Conservation (phyloP, 2,797 vertebrate genomes). For the Labeo calbasu region DNA sequence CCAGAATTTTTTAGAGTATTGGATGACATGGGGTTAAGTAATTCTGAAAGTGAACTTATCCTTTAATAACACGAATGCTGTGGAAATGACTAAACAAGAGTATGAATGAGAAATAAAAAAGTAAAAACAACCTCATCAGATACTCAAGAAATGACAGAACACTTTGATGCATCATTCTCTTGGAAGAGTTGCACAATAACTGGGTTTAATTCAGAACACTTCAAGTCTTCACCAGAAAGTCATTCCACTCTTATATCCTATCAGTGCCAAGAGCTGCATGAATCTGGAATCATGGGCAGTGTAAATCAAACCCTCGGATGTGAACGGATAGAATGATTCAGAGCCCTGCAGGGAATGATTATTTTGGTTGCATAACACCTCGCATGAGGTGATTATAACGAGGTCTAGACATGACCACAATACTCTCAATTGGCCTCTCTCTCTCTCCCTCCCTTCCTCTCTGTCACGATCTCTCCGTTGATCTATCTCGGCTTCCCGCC, state of each 20-base stretch:
- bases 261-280: constrained; percentile 21
- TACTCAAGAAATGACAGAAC: constrained; percentile 13
- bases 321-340: constrained; percentile 56
- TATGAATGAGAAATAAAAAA: background rate
- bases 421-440: constrained; percentile 33
- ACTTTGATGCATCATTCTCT: background rate
- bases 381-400: constrained; percentile 49
- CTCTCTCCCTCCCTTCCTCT: constrained; percentile 24
- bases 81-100: background rate
- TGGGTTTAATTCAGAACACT: constrained; percentile 12
- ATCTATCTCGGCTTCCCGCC: background rate
- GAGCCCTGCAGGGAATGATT: constrained; percentile 50
- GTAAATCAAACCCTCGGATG: constrained; percentile 45
- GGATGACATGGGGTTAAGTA: too few species aligned
- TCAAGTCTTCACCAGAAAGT: constrained; percentile 18
- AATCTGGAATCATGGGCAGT: constrained; percentile 45
- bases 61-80: background rate
- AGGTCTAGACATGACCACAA: constrained; percentile 48
- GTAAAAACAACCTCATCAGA: background rate
- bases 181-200: background rate
- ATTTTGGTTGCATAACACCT: constrained; percentile 59
- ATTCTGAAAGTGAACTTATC: too few species aligned
- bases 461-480: constrained; percentile 30
- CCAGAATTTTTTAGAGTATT: too few species aligned
- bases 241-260: constrained; percentile 43